Conservation (phyloP, 2,888 invertebrate species). For the Lasioglossum marginatum region DNA sequence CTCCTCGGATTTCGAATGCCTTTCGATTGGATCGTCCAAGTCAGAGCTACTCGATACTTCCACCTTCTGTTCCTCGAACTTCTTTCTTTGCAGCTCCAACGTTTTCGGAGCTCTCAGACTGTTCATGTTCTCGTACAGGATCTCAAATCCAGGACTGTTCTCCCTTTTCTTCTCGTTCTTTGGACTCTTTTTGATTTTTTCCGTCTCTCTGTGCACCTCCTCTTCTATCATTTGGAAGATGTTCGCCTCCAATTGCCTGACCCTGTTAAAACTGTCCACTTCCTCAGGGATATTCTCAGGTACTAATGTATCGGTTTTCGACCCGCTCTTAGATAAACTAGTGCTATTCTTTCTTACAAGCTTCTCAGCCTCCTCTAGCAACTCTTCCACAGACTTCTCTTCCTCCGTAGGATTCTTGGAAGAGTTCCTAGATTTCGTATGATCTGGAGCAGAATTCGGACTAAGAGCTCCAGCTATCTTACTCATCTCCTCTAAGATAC, state of each 20-base stretch:
- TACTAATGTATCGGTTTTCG: conserved; percentile 77
- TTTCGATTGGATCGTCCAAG: conserved; percentile 81
- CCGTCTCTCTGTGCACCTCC: conserved; percentile 78
- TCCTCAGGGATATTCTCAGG: conserved; percentile 71
- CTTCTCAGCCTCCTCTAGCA: conserved; percentile 81
- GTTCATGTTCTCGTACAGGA: conserved; percentile 74
- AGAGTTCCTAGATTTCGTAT: conserved; percentile 72
- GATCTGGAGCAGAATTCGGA: conserved; percentile 76
- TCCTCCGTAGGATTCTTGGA: conserved; percentile 77
- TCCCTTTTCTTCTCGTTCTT: conserved; percentile 74
- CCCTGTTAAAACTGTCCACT: conserved; percentile 65
- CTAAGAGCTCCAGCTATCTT: conserved; percentile 80
- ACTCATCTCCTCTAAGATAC: conserved; percentile 82
- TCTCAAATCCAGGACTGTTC: conserved; percentile 72
- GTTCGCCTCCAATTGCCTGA: conserved; percentile 77
- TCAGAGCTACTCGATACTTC: conserved; percentile 81
- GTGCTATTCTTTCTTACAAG: conserved; percentile 79
- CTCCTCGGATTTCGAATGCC: conserved; percentile 79
- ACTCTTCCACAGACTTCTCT: conserved; percentile 81
- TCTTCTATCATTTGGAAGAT: conserved; percentile 81
- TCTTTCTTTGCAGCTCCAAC: conserved; percentile 77
- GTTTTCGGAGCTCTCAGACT: conserved; percentile 72
- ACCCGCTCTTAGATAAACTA: conserved; percentile 77
- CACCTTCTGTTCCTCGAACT: conserved; percentile 80
- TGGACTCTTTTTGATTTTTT: conserved; percentile 76